Evolutionary conservation across 2,797 vertebrate species (phyloP).

Genomic region (Scomberomorus guttatus): DNA sequence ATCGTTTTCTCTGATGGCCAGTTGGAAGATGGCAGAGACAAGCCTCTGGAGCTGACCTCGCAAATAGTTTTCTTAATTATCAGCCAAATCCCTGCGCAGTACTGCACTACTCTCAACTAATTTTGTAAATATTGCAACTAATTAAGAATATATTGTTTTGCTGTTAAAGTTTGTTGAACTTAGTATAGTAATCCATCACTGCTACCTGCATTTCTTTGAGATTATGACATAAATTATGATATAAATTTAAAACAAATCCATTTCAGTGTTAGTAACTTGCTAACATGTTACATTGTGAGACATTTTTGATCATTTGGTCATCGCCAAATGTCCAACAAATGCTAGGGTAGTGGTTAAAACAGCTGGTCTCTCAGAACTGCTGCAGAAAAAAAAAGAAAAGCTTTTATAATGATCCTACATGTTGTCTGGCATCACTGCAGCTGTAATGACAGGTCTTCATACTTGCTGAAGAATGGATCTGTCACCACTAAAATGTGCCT

Average conservation of each 20-base stretch:
- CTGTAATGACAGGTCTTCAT: conserved; percentile 39
- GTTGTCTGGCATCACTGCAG: conserved; percentile 23
- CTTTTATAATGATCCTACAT: not conserved
- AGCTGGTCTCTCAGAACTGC: not conserved
- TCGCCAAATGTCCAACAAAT: not conserved
- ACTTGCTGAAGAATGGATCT: conserved; percentile 24
- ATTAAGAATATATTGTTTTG: not conserved
- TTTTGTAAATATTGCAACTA: not conserved
- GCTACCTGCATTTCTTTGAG: not conserved
- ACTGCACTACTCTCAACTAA: too few relatives aligned
- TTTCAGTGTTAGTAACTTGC: not conserved
- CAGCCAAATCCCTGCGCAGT: too few relatives aligned
- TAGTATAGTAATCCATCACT: not conserved
- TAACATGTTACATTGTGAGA: not conserved
- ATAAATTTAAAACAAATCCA: too few relatives aligned
- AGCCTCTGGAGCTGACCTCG: not conserved
- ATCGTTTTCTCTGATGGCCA: too few relatives aligned
- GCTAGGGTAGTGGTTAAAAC: not conserved
- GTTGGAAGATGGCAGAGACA: not conserved
- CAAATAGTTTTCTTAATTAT: too few relatives aligned
- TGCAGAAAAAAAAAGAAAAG: not conserved
- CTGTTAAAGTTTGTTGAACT: not conserved
- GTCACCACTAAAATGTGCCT: conserved; percentile 37
- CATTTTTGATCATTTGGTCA: not conserved
- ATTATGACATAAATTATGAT: not conserved